Evolutionary conservation across 2,797 vertebrate species (phyloP).

Genomic region (Mycteria americana): DNA sequence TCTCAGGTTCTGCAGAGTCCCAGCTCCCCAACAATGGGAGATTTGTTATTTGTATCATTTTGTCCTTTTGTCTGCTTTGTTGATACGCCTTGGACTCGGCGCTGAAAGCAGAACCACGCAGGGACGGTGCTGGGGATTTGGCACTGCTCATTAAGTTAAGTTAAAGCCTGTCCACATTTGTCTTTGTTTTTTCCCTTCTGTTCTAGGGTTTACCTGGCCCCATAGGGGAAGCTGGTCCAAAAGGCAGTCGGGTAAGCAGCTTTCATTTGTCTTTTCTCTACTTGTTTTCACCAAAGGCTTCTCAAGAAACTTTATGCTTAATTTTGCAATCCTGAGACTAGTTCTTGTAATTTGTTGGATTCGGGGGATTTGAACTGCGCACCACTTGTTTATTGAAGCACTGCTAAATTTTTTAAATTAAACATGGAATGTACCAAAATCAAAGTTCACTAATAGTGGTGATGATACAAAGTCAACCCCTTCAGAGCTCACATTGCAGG

Average conservation of each 20-base stretch:
- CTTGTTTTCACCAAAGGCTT: not conserved
- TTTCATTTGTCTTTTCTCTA: not conserved
- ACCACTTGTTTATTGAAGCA: not conserved
- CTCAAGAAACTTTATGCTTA: not conserved
- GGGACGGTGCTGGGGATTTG: conserved; percentile 8
- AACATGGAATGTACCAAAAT: not conserved
- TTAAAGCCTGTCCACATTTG: conserved; percentile 68
- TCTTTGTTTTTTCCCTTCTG: conserved; percentile 70
- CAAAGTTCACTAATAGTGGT: not conserved
- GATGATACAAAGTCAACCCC: not conserved
- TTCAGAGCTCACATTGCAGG: conserved; percentile 1
- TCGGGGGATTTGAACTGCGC: not conserved
- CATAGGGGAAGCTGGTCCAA: conserved; percentile 87
- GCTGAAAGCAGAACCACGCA: not conserved
- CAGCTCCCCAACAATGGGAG: not conserved
- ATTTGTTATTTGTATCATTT: conserved; percentile 6
- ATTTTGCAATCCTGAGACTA: not conserved
- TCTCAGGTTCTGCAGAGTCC: conserved; percentile 17
- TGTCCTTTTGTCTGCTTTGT: not conserved
- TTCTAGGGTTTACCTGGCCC: conserved; percentile 93
- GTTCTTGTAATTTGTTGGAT: not conserved
- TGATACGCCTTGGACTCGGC: not conserved
- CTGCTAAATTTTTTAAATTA: not conserved
- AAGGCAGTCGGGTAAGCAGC: conserved; percentile 89
- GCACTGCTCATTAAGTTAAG: not conserved